Conservation (phyloP, 92 coral and sea anemone genomes). For the Zoanthus sansibaricus region DNA sequence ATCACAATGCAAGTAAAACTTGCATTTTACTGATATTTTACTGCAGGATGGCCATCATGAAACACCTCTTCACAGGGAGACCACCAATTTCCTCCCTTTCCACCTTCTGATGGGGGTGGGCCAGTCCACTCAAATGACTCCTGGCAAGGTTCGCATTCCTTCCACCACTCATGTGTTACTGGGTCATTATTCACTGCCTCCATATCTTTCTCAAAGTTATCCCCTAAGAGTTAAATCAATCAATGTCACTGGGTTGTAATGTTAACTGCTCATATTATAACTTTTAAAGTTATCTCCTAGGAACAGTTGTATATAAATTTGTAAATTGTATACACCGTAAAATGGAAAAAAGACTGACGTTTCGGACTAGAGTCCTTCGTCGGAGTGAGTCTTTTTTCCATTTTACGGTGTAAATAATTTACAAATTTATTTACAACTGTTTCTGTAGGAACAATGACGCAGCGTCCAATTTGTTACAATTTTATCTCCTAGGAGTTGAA, state of each 20-base stretch:
- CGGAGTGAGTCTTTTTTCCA: too few species aligned
- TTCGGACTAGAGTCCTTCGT: too few species aligned
- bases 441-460: too few species aligned
- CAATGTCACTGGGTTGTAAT: not conserved
- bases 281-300: too few species aligned
- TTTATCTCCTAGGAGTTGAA: too few species aligned
- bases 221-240: constrained; percentile 54
- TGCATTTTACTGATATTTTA: constrained; percentile 24
- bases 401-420: too few species aligned
- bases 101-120: constrained; percentile 91
- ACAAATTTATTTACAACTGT: too few species aligned
- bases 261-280: too few species aligned
- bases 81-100: constrained; percentile 91
- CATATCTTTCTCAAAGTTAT: constrained; percentile 81
- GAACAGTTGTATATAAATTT: too few species aligned
- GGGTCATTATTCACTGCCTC: constrained; percentile 86
- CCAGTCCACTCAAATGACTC: constrained; percentile 90
- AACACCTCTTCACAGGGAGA: constrained; percentile 88
- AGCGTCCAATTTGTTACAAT: too few species aligned
- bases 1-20: not conserved
- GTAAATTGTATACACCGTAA: too few species aligned
- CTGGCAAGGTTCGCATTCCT: constrained; percentile 84
- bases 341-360: too few species aligned
- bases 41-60: constrained; percentile 84
- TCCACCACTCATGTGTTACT: constrained; percentile 84